These are phyloP conservation scores for Petaurus breviceps DNA, from an alignment of 2,113 vertebrate genomes.

Conservation along the genomic window DNA sequence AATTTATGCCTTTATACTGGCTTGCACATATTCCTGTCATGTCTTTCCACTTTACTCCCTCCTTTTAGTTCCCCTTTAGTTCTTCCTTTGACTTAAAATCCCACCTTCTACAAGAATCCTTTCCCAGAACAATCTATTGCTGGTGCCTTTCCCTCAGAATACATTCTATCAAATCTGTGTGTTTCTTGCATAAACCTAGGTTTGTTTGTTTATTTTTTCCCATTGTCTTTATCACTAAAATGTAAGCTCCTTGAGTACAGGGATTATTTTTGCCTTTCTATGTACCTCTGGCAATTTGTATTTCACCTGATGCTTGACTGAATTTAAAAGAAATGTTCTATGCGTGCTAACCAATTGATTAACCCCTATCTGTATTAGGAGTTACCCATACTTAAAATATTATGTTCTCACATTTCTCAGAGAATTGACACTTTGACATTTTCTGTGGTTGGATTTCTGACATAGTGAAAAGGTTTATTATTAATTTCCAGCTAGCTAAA, in stretches of 20 bases:
- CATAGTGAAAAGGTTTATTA: background rate
- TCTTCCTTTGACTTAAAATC: background rate
- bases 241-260: background rate
- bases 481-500: background rate
- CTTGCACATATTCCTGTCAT: background rate
- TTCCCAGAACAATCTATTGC: background rate
- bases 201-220: background rate
- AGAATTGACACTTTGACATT: conserved; percentile 34
- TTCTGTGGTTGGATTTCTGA: background rate
- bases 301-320: background rate
- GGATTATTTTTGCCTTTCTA: background rate
- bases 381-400: background rate
- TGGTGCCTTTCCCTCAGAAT: background rate
- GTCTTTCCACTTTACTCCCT: background rate
- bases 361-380: rapidly evolving
- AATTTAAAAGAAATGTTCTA: background rate
- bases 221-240: background rate
- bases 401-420: background rate
- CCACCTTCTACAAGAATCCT: background rate
- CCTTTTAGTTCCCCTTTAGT: background rate
- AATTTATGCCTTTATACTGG: background rate
- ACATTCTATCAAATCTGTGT: background rate
- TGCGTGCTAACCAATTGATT: background rate
- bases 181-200: background rate
- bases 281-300: background rate